phyloP scores from a whole-genome alignment of 1,140 invertebrate species.

The Lucilia sericata region DNA sequence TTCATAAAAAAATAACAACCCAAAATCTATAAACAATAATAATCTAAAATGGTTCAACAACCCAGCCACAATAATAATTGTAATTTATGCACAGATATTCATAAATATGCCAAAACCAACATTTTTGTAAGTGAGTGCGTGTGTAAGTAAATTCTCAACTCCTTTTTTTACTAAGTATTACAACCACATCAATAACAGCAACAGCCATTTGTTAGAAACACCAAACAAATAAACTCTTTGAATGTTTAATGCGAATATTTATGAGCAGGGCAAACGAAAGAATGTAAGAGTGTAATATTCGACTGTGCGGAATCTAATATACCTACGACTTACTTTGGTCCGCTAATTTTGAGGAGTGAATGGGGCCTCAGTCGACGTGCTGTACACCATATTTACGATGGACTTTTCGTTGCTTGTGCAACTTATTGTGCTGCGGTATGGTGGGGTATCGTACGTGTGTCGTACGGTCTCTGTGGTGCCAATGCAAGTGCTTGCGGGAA shows the following conservation, averaged over 20 bases:
- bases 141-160: not conserved
- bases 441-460: no score
- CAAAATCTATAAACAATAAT: not conserved
- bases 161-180: not conserved
- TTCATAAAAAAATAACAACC: not conserved
- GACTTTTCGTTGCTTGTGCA: no score
- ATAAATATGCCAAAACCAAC: not conserved
- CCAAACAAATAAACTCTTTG: not conserved
- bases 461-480: no score
- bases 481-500: no score
- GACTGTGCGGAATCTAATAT: no score
- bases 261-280: not conserved
- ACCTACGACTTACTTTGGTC: no score
- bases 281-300: not conserved
- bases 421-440: no score
- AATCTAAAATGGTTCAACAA: conserved; percentile 4
- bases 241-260: not conserved
- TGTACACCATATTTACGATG: no score
- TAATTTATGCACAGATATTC: conserved; percentile 7
- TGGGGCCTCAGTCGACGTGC: no score
- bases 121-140: not conserved
- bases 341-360: no score
- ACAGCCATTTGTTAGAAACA: no score
- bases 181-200: not conserved
- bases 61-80: not conserved